Evolutionary conservation across 2,888 invertebrate species (phyloP).

Genomic region (Erebia ligea): DNA sequence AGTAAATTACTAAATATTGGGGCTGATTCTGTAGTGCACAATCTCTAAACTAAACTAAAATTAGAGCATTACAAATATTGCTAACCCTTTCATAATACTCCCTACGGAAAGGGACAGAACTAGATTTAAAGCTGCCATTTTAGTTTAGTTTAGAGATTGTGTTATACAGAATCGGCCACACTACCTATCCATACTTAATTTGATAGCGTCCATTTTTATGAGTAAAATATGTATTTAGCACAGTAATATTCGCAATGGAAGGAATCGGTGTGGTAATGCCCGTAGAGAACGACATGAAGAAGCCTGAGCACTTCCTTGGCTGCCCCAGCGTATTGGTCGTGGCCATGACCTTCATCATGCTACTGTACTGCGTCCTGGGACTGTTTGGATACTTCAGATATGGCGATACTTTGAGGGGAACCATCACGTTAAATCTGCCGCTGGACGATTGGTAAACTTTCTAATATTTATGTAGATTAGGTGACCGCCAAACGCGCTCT

Average conservation of each 20-base stretch:
- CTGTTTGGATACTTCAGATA: constrained; percentile 95
- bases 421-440: constrained; percentile 93
- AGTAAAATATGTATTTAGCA: constrained; percentile 74
- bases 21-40: no score
- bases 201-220: not conserved
- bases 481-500: no score
- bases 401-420: constrained; percentile 87
- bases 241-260: constrained; percentile 98
- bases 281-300: constrained; percentile 95
- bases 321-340: constrained; percentile 92
- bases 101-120: no score
- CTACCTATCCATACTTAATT: no score
- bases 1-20: no score
- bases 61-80: no score
- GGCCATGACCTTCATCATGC: constrained; percentile 91
- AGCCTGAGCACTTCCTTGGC: constrained; percentile 91
- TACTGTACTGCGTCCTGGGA: constrained; percentile 90
- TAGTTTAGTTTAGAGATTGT: no score
- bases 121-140: no score
- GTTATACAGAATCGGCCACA: no score
- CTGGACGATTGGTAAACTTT: constrained; percentile 83
- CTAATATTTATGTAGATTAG: no score
- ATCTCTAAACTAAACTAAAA: no score
- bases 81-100: no score
- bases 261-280: constrained; percentile 97